Percentiles rank a stretch among this genome's conserved stretches.
Evolutionary conservation across 1,140 invertebrate genomes (phyloP).

Genomic region (Drosophila subpulchrella): DNA sequence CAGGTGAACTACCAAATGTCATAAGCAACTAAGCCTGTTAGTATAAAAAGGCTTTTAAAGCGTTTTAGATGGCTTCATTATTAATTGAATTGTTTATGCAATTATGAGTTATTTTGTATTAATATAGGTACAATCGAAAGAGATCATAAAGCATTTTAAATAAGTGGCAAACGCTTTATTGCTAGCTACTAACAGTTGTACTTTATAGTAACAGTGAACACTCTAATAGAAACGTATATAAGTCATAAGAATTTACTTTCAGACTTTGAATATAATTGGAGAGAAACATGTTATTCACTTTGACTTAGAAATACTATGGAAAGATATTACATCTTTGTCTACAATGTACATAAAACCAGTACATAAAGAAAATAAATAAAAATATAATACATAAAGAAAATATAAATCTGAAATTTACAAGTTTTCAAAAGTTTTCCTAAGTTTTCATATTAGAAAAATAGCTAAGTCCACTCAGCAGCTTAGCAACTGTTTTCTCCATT

Average conservation of each 20-base stretch:
- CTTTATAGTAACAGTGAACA: too few relatives aligned
- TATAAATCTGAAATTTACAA: background rate
- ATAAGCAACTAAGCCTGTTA: constrained; percentile 6
- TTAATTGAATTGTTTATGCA: constrained; percentile 16
- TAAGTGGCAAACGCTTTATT: background rate
- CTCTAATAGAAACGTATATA: too few relatives aligned
- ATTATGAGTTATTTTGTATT: constrained; percentile 4
- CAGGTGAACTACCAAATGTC: constrained; percentile 26
- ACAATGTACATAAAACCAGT: too few relatives aligned
- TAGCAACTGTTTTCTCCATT: background rate
- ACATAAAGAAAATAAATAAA: too few relatives aligned
- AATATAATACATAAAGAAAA: too few relatives aligned
- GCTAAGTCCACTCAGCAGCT: background rate
- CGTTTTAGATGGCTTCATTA: constrained; percentile 9
- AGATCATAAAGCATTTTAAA: background rate
- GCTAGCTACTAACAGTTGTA: background rate
- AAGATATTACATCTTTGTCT: too few relatives aligned
- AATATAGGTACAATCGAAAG: background rate
- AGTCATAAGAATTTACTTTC: too few relatives aligned
- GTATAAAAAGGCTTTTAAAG: background rate
- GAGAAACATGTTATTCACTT: too few relatives aligned
- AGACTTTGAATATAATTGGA: too few relatives aligned
- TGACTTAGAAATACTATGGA: too few relatives aligned
- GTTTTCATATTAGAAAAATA: background rate
- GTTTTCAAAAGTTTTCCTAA: background rate